Evolutionary conservation across 2,797 vertebrate genomes (phyloP), one percentile per base, ranked within the genome.

Genomic region (Sebastes flavidus): DNA sequence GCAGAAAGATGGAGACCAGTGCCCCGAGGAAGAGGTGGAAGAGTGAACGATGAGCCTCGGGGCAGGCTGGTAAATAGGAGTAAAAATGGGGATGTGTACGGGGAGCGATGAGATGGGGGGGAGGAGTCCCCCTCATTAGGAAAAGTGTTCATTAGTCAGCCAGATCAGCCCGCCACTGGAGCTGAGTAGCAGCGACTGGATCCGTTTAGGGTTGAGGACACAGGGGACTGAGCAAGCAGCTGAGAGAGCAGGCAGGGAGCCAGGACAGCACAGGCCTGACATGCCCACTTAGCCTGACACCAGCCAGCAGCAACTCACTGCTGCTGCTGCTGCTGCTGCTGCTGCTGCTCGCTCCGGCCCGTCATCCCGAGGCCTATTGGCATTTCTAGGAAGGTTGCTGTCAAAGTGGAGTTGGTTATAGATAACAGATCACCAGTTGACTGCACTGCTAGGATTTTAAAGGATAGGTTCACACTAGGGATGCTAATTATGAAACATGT

Each of bases 171-270:
- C 72, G 84, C 89, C 86, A 65, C 82, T 90, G 88, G 82, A 91
- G 88, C 86, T 90, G 87, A 93, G 89, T 86, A 81, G 86, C 89
- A 91, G 91, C 88, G 91, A 93, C 93, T 92, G 91, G 92, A 92
- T 94, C 90, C 79, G 84, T 93, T 93, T 91, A 92, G 92, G 90
- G 78, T 81, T 78, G 89, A 93, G 91, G 91, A 91, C 93, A 81
- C 91, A 81, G 81, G 93, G 92, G 94, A 94, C 88, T 74, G 84
- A 89, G 87, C n/a, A 29, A 92, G 91, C 89, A 92, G 88, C 88
- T 91, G 92, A 94, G 90, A 87, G 92, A 92, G 80, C 92, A 89
- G 93, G 92, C 94, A 92, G 82, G 86, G 78, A 91, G 92, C 93
- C 93, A 92, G 89, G 82, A 89, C 89, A 87, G 88, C 87, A 86